phyloP scores from a whole-genome alignment of 2,113 vertebrate species.

The Rhabdomys dilectus region DNA sequence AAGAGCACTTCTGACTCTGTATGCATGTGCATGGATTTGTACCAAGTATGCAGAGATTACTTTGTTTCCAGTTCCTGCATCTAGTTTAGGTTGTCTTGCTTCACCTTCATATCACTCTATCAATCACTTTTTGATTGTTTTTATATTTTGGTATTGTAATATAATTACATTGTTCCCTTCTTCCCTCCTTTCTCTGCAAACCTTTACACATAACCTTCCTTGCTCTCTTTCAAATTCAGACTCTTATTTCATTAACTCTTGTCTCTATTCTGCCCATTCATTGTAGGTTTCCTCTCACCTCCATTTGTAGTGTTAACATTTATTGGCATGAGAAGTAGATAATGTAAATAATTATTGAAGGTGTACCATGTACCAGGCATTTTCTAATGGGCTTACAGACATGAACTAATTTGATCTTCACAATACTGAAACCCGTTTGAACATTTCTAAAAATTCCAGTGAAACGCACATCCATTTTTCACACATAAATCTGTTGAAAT shows the following conservation, averaged over 20 bases:
- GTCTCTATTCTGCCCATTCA: neutral
- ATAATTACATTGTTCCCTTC: neutral
- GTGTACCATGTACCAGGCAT: conserved; percentile 6
- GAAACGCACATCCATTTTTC: neutral
- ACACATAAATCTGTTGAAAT: neutral
- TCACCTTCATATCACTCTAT: neutral
- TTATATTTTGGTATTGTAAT: neutral
- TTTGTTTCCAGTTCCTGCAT: conserved; percentile 49
- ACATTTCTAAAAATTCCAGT: conserved; percentile 46
- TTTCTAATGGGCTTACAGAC: conserved; percentile 19
- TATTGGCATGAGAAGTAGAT: conserved; percentile 59
- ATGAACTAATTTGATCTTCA: conserved; percentile 58
- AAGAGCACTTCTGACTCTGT: conserved; percentile 2
- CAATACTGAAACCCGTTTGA: neutral
- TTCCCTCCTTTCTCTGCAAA: neutral
- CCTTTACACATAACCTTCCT: too few species aligned
- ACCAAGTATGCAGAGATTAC: conserved; percentile 9
- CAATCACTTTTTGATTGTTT: neutral
- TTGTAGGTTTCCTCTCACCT: neutral
- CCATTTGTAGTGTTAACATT: conserved; percentile 55
- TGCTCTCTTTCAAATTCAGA: neutral
- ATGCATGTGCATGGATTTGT: conserved; percentile 24
- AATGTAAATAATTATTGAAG: conserved; percentile 55
- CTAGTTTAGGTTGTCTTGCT: conserved; percentile 9
- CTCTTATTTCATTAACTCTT: neutral